phyloP scores from a whole-genome alignment of 2,797 vertebrate genomes.

The Discoglossus pictus region DNA sequence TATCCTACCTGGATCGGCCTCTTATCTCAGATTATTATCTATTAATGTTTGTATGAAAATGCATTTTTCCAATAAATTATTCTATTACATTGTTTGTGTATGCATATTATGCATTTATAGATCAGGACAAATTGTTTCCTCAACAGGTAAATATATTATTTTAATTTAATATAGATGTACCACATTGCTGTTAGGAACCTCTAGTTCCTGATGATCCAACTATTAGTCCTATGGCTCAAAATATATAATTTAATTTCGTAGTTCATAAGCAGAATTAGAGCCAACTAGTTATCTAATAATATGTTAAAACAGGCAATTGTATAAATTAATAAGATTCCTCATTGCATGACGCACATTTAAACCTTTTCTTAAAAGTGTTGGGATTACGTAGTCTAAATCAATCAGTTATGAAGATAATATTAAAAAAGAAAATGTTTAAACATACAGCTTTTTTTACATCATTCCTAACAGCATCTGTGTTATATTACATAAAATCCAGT shows the following conservation, averaged over 20 bases:
- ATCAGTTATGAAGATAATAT: constrained; percentile 8
- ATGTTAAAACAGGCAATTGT: constrained; percentile 5
- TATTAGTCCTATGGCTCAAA: neutral
- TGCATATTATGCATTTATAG: too few relatives aligned
- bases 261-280: constrained; percentile 10
- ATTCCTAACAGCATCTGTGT: constrained; percentile 37
- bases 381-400: neutral
- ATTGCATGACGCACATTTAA: neutral
- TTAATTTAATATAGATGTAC: too few relatives aligned
- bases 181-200: neutral
- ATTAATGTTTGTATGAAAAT: too few relatives aligned
- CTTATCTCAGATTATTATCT: too few relatives aligned
- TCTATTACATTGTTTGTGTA: too few relatives aligned
- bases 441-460: neutral
- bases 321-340: neutral
- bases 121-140: too few relatives aligned
- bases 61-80: too few relatives aligned
- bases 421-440: constrained; percentile 15
- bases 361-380: neutral
- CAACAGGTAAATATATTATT: too few relatives aligned
- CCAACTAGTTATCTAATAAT: constrained; percentile 14
- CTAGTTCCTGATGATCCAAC: neutral
- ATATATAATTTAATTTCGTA: constrained; percentile 4
- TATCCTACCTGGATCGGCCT: too few relatives aligned
- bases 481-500: constrained; percentile 25